A percentile compares a stretch with the other conserved stretches of the same genome.
These are phyloP conservation scores for Corvus cornix DNA, from an alignment of 2,113 vertebrate species.

Conservation along the genomic window DNA sequence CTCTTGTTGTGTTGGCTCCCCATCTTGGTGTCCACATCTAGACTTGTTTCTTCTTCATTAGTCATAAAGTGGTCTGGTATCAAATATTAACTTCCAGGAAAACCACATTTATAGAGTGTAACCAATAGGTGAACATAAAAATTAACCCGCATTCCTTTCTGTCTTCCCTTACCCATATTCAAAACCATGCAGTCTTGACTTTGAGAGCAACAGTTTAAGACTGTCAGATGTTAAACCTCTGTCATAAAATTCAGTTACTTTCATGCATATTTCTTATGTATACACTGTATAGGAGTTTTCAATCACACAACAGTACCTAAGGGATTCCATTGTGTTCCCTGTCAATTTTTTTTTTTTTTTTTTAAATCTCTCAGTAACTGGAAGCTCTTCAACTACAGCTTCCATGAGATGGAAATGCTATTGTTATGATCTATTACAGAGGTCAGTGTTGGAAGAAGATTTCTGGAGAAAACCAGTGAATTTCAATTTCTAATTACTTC, in stretches of 20 bases:
- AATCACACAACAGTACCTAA: neutral
- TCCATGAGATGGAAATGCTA: neutral
- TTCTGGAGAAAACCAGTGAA: neutral
- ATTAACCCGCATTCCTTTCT: neutral
- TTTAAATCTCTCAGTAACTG: neutral
- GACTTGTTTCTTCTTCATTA: neutral
- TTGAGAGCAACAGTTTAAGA: neutral
- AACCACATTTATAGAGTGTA: neutral
- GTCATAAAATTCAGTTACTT: neutral
- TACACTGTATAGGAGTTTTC: neutral
- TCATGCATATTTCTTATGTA: neutral
- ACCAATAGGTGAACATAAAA: neutral
- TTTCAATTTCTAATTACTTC: conserved; percentile 22
- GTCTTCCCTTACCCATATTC: neutral
- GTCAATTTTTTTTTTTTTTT: neutral
- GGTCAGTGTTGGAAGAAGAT: neutral
- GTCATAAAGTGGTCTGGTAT: neutral
- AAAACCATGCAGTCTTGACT: neutral
- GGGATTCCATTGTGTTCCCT: neutral
- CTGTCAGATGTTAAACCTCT: neutral
- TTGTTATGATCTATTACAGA: neutral
- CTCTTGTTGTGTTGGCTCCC: neutral
- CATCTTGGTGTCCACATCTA: neutral
- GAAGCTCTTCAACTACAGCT: neutral
- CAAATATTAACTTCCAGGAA: neutral